phyloP scores from a whole-genome alignment of 1,140 invertebrate genomes.

The Leptonema lineaticorne region DNA sequence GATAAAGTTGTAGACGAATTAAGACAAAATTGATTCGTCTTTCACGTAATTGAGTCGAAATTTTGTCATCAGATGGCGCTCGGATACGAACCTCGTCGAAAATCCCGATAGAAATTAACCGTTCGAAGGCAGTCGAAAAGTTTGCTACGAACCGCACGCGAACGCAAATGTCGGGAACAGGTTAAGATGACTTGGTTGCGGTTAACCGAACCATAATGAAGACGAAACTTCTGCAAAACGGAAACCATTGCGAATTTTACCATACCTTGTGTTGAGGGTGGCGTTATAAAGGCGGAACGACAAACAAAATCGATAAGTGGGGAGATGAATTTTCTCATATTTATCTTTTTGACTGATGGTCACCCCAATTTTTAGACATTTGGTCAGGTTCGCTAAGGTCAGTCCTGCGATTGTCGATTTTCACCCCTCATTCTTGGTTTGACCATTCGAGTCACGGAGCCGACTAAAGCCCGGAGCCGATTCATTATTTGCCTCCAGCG shows the following conservation, averaged over 20 bases:
- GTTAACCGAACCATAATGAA: slow-evolving; percentile 35
- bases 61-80: no score
- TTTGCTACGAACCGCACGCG: no score
- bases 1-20: no score
- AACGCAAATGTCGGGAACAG: no score
- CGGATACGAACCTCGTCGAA: no score
- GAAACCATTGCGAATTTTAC: not conserved
- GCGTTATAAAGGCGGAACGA: no score
- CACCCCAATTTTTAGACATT: not conserved
- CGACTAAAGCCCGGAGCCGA: slow-evolving; percentile 33
- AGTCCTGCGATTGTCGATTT: not conserved
- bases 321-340: not conserved
- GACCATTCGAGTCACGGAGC: slow-evolving; percentile 32
- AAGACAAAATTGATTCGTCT: no score
- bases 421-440: slow-evolving; percentile 20
- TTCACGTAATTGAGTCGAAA: no score
- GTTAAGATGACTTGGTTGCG: slow-evolving; percentile 16
- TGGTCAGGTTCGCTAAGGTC: not conserved
- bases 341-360: slow-evolving; percentile 6
- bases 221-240: slow-evolving; percentile 7
- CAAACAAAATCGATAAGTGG: not conserved
- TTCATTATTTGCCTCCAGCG: slow-evolving; percentile 34
- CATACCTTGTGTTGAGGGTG: not conserved
- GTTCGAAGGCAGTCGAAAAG: no score
- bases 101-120: no score